Percentiles rank a stretch among this genome's conserved stretches.
phyloP scores from a whole-genome alignment of 2,113 vertebrate genomes.

The Mormoops blainvillei region DNA sequence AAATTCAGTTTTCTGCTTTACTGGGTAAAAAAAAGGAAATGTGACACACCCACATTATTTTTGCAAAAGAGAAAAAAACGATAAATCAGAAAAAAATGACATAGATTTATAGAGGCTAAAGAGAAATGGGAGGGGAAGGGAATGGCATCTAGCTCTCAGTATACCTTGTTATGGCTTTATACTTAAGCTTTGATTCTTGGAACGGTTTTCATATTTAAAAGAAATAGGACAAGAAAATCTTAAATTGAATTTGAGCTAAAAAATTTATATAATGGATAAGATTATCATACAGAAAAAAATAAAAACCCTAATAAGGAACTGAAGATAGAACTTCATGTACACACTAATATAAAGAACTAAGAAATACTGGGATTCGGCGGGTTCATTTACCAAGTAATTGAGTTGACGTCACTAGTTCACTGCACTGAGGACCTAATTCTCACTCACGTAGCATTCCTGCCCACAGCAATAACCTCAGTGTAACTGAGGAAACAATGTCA shows the following conservation, averaged over 20 bases:
- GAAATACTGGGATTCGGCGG: neutral
- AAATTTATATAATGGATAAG: neutral
- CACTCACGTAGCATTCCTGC: neutral
- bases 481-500: neutral
- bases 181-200: neutral
- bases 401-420: neutral
- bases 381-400: neutral
- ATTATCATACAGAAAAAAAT: neutral
- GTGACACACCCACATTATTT: neutral
- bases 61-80: neutral
- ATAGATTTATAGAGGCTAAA: neutral
- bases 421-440: neutral
- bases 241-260: neutral
- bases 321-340: neutral
- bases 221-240: neutral
- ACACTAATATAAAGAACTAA: neutral
- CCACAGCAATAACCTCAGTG: neutral
- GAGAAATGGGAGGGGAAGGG: neutral
- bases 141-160: neutral
- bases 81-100: neutral
- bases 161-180: too few species aligned
- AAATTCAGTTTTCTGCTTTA: neutral
- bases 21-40: neutral
- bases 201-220: neutral
- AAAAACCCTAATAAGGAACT: neutral